Base-by-base conservation (phyloP, 2,113 vertebrate species). In the Chloebia gouldiae region DNA sequence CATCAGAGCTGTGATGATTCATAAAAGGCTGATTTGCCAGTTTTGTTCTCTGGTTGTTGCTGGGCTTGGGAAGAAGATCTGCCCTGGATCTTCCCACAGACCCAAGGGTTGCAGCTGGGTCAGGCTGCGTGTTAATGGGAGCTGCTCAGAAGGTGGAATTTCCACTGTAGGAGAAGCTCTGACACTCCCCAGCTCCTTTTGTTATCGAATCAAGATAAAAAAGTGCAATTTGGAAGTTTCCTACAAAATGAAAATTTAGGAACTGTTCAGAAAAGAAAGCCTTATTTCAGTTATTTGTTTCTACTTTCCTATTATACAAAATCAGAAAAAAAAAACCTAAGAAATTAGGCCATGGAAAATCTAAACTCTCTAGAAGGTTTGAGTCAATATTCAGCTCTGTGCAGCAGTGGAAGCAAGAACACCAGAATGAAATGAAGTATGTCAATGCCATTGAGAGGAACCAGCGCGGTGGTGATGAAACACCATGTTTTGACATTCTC, bases 401-500 rank as follows among this genome's bases (percentile, higher is more conserved):
- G 37, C 71, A 86, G 75, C 60, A 76, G 51, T 70, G 80, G 51
- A 92, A 93, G 80, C 56, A 84, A 60, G 71, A 71, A 60, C 76
- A 71, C 39, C n/a, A 15, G 37, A 83, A 60, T 51, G 72, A 81
- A 94, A 86, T 0, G 3, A 63, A 81, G 49, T 40, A 51, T 2
- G 0, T 93, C 86, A 86, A 63, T 83, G 80, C 60, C 69, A 75
- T 68, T 66, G 91, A 83, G 73, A 80, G 80, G 88, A 90, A 88
- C 68, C 82, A 60, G 31, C 1, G 7, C 0, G 1, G 72, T 3
- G 0, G 72, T 94, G 96, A 92, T 86, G 92, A 95, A 96, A 95
- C 70, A 85, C 70, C 13, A 2, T 96, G 94, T 97, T 97, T 97
- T 97, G 95, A 95, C 96, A 97, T 87, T 84, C 76, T 93, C 84